Base-by-base conservation (phyloP, 2,888 invertebrate species). In the Penaeus monodon region DNA sequence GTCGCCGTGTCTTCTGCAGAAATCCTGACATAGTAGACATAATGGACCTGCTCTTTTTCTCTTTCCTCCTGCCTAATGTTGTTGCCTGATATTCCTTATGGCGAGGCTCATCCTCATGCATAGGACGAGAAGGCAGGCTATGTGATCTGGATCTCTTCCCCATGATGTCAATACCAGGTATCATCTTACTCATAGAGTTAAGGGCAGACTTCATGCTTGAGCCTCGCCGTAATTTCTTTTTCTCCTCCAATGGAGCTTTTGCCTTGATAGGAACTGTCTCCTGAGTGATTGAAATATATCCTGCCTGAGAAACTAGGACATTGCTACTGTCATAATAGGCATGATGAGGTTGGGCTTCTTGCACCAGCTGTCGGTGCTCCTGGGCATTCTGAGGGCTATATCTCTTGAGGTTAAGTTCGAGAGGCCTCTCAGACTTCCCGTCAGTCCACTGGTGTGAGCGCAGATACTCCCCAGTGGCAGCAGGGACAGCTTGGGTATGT, bases 11-110 rank as follows among this genome's bases (percentile, higher is more conserved):
- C 93, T 97, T 97, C 92, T 96, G 96, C 91, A 97, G 93, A 89
- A 97, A 94, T 38, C 96, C 96, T 1, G 96, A 96, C 93, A 97
- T 95, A 0, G 97, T 97, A 0, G 96, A 95, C 0, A 96, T 96
- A 83, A 97, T 93, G 10, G 95, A 95, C 90, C 96, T 95, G 91
- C 96, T 96, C 92, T 96, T 96, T 93, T 96, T 96, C 91, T 95
- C 95, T 91, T 93, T 93, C 22, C 91, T 89, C 68, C 90, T 80
- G 1, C 90, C 90, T 1, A 88, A 64, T 22, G 89, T 88, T 3
- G 88, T 86, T 14, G 76, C 63, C n/a, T 88, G 83, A 29, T 88
- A 83, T 24, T 85, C 85, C 27, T 73, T 86, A 65, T 81, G 81
- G 24, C 74, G 79, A n/a, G 49, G 44, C 12, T 81, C 83, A 65